Base-by-base conservation (phyloP, 2,888 invertebrate species). In the Epirrhoe tristata region DNA sequence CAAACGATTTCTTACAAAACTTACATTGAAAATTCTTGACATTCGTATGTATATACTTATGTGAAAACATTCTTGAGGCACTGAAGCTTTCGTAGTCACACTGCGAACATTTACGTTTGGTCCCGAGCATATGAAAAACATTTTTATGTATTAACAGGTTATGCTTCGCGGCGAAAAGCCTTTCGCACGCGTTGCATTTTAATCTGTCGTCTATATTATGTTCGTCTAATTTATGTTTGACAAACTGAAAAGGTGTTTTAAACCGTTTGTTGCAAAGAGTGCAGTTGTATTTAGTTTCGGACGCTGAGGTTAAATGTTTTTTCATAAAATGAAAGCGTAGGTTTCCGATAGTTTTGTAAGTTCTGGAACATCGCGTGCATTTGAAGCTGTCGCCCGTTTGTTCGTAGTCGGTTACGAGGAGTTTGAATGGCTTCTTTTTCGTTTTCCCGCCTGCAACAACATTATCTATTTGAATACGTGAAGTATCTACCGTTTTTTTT, bases 1-100 rank as follows among this genome's bases (percentile, higher is more conserved):
- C 39, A 61, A 94, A 94, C 0, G 90, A 81, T 68, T 94, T 94
- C 66, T 79, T 82, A 71, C 94, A 94, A 59, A 84, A 91, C 63
- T 77, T 80, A 66, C 94, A 94, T 14, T 91, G 88, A 59, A 84
- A 83, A 24, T 93, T 88, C 64, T 89, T 93, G 0, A 84, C 87
- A 0, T 87, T 86, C 65, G 85, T 90, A 59, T 94, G 94, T 17
- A 83, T 87, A 0, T 61, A 12, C 14, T 56, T 58, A n/a, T 70
- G 70, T 6, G 46, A 65, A 7, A 50, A 54, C 43, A 66, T 10
- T 5, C 56, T 46, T 69, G 54, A 24, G 5, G 43, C 54, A 24
- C 54, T 54, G 16, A 34, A 69, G 16, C 56, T 53, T 16, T 69
- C 68, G 17, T 53, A 69, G 0, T 59, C 62, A 14, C 71, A 71